Percentiles rank a stretch among this genome's conserved stretches.
phyloP scores from a whole-genome alignment of 92 coral and sea anemone genomes.

The Isaurus tuberculatus region DNA sequence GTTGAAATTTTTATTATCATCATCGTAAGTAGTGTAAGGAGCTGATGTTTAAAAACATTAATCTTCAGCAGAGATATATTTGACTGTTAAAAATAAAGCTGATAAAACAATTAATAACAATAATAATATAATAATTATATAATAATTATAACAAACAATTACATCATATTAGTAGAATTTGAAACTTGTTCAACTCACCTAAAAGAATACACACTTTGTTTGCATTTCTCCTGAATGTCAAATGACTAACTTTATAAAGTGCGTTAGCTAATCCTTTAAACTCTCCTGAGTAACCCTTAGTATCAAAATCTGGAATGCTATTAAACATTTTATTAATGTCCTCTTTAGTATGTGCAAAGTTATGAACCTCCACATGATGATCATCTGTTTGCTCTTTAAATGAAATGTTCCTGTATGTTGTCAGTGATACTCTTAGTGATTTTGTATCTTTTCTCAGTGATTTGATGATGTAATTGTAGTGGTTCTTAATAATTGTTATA shows the following conservation, averaged over 20 bases:
- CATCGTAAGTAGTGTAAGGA: too few relatives aligned
- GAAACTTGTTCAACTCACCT: background rate
- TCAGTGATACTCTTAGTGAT: constrained; percentile 11
- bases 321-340: constrained; percentile 26
- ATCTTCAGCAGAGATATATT: too few relatives aligned
- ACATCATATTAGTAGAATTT: too few relatives aligned
- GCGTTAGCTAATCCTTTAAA: constrained; percentile 11
- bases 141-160: too few relatives aligned
- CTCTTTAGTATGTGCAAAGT: constrained; percentile 36
- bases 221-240: constrained; percentile 35
- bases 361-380: background rate
- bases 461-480: constrained; percentile 7
- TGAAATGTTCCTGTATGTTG: background rate
- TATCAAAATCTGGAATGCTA: background rate
- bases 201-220: constrained; percentile 37
- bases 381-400: background rate
- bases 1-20: too few relatives aligned
- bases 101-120: too few relatives aligned
- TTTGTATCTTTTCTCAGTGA: background rate
- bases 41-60: too few relatives aligned
- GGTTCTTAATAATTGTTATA: background rate
- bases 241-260: constrained; percentile 12
- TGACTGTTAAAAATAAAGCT: too few relatives aligned
- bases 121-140: too few relatives aligned
- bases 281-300: background rate